Evolutionary conservation across 2,113 vertebrate species (phyloP).

Genomic region (Pipra filicauda): DNA sequence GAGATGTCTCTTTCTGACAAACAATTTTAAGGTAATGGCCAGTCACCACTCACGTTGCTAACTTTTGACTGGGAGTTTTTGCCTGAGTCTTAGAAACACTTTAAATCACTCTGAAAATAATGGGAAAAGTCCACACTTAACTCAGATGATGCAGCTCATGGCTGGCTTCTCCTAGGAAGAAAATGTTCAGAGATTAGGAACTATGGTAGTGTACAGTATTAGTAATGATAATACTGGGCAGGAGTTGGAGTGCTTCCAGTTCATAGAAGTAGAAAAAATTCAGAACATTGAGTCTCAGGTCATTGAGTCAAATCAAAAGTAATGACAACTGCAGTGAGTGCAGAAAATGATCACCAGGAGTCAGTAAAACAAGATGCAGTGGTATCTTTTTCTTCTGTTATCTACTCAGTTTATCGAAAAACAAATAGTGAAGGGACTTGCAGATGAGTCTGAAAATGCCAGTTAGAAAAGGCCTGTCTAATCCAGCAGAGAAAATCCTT

Average conservation of each 20-base stretch:
- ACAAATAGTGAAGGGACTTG: not conserved
- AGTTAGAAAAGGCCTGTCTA: not conserved
- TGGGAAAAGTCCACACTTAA: not conserved
- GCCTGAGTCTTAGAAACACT: not conserved
- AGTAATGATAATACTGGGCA: not conserved
- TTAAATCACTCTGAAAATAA: not conserved
- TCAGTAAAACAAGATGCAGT: not conserved
- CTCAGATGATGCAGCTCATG: not conserved
- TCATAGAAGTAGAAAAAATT: not conserved
- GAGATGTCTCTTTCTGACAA: not conserved
- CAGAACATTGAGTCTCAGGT: not conserved
- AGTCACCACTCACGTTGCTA: rapidly evolving
- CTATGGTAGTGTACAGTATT: not conserved
- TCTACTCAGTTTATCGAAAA: not conserved
- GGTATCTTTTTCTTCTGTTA: not conserved
- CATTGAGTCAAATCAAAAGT: not conserved
- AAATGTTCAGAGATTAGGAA: not conserved
- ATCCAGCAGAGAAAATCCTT: not conserved
- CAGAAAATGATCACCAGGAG: not conserved
- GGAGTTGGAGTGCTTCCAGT: not conserved
- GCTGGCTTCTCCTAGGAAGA: not conserved
- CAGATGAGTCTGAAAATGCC: not conserved
- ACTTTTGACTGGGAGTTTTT: not conserved
- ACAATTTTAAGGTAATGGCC: not conserved
- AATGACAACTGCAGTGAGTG: not conserved